Conservation (phyloP, 2,113 vertebrate species). For the Callithrix jacchus region DNA sequence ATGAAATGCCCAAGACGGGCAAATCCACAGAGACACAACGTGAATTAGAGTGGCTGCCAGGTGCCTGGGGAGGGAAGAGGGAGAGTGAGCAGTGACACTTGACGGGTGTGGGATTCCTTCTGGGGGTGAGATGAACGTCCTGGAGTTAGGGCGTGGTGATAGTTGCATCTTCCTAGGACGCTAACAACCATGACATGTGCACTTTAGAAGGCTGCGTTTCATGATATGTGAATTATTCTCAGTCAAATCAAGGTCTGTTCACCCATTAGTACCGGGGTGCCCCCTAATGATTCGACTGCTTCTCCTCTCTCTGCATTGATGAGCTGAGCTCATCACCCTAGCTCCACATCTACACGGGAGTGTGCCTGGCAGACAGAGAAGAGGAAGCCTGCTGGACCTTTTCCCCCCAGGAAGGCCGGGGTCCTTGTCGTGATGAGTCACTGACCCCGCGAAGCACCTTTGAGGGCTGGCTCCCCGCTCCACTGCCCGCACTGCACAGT, state of each 20-base stretch:
- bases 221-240: not conserved
- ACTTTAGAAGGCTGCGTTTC: not conserved
- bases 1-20: not conserved
- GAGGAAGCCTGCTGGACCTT: too few relatives aligned
- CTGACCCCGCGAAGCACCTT: too few relatives aligned
- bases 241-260: not conserved
- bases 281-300: fast-evolving
- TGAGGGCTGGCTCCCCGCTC: too few relatives aligned
- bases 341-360: not conserved
- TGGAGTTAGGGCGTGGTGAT: not conserved
- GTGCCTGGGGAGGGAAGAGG: fast-evolving
- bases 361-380: fast-evolving
- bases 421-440: fast-evolving
- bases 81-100: fast-evolving
- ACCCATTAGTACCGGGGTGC: not conserved
- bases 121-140: too few relatives aligned
- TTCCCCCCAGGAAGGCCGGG: not conserved
- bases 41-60: not conserved
- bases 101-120: fast-evolving
- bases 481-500: too few relatives aligned
- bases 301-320: not conserved
- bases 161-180: not conserved
- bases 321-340: not conserved
- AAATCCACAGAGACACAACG: not conserved
- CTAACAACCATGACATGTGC: not conserved